phyloP scores from a whole-genome alignment of 1,140 invertebrate genomes.

The Platorchestia sp. region DNA sequence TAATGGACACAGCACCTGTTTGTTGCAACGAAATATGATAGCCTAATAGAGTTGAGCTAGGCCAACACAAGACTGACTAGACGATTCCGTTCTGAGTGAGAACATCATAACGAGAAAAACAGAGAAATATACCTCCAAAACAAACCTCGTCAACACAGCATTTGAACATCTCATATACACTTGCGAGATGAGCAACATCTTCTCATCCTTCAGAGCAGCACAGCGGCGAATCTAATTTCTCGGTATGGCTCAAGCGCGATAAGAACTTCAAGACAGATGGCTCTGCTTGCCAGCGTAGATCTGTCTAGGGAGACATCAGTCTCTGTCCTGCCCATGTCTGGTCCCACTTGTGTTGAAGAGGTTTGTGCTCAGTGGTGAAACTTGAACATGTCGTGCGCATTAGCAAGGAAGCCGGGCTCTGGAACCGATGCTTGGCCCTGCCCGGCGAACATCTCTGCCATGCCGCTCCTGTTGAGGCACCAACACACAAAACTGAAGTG shows the following conservation, averaged over 20 bases:
- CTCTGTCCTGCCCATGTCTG: slow-evolving; percentile 40
- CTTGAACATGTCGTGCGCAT: slow-evolving; percentile 2
- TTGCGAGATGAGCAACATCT: not conserved
- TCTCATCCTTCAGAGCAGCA: not conserved
- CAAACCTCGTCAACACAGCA: not conserved
- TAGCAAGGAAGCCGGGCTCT: not conserved
- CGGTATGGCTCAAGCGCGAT: not conserved
- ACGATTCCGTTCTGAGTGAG: slow-evolving; percentile 14
- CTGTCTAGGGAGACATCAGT: slow-evolving; percentile 42
- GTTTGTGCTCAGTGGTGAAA: not conserved
- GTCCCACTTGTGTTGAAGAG: slow-evolving; percentile 46
- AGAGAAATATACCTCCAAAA: slow-evolving; percentile 30
- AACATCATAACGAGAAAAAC: slow-evolving; percentile 50
- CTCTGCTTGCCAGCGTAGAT: slow-evolving; percentile 23
- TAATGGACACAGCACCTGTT: not conserved
- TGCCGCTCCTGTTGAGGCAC: not conserved
- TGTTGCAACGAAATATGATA: not conserved
- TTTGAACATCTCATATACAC: slow-evolving; percentile 5
- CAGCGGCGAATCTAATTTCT: not conserved
- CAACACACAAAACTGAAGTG: not conserved
- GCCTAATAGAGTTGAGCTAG: slow-evolving; percentile 11
- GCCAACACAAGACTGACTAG: slow-evolving; percentile 48
- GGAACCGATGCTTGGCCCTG: not conserved
- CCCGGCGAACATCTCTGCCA: not conserved
- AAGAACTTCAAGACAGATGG: slow-evolving; percentile 9